Evolutionary conservation across 2,888 invertebrate genomes (phyloP).

Genomic region (Tenthredo distinguenda): DNA sequence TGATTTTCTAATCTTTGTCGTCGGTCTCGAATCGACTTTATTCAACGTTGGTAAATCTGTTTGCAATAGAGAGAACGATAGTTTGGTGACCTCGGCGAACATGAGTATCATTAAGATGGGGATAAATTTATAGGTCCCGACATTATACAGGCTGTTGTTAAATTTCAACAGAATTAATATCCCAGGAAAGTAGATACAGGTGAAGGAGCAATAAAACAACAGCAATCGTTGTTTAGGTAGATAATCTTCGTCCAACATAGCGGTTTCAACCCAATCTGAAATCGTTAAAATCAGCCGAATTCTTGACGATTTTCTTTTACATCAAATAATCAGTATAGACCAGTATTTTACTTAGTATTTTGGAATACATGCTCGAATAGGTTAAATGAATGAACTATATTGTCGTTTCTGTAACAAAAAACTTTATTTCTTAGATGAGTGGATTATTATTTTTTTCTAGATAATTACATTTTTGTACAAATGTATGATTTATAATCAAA

Average conservation of each 20-base stretch:
- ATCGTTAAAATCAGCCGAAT: background rate
- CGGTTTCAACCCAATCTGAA: background rate
- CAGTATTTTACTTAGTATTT: background rate
- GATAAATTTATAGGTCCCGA: constrained; percentile 80
- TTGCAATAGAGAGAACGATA: constrained; percentile 70
- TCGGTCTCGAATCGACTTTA: constrained; percentile 72
- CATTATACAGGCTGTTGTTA: constrained; percentile 81
- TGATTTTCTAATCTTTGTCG: constrained; percentile 76
- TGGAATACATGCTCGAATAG: background rate
- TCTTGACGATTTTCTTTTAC: background rate
- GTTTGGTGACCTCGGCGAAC: constrained; percentile 81
- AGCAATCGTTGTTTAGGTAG: constrained; percentile 68
- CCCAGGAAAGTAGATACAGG: constrained; percentile 83
- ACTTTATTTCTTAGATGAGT: background rate
- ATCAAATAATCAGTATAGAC: background rate
- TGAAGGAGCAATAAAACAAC: constrained; percentile 80
- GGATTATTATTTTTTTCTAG: background rate
- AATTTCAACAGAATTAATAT: constrained; percentile 81
- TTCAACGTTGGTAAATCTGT: constrained; percentile 64
- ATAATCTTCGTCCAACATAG: constrained; percentile 60
- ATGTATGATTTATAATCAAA: background rate
- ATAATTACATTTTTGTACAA: background rate
- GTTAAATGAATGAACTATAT: background rate
- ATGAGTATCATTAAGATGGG: constrained; percentile 75
- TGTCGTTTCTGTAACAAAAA: background rate